Base-by-base conservation (phyloP, 2,888 invertebrate species). In the Embidobia sp. region DNA sequence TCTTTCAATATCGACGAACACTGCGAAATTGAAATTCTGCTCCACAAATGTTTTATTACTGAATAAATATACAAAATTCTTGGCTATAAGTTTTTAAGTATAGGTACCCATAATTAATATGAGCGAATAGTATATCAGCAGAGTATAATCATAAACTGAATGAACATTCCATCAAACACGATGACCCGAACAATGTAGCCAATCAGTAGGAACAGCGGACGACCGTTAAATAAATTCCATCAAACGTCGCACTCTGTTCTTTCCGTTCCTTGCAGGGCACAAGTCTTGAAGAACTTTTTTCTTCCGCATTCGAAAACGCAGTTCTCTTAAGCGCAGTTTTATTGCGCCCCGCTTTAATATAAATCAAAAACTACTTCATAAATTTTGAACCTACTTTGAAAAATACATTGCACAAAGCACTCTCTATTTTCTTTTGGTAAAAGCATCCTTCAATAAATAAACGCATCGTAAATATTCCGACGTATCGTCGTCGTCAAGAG, bases 371-470 rank as follows among this genome's bases (percentile, higher is more conserved):
- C 33, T 48, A 48, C 64, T 59, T 59, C 66, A 64, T 66, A 73
- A 64, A 74, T 59, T 37, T 73, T 42, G 31, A 66, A 59, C 18
- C 35, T 37, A 49, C 31, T 57, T 57, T 64, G 42, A 73, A 73
- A 73, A 57, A 73, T 64, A 73, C 42, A 73, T 73, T 40, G 27
- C 33, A 42, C 57, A 55, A 48, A 33, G 64, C 33, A 57, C 66
- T 51, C 51, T 44, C 35, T 29, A 73, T 59, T 66, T 73, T 73
- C 66, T 51, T 44, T 35, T 26, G 29, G 59, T 57, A 51, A 66
- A 73, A 73, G 73, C 66, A 51, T 51, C 37, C 31, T 33, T 73
- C 66, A 66, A 73, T 73, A 73, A 73, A 66, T 73, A 73, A 66
- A 66, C 46, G 49, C 51, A 73, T 44, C 66, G 44, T 57, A 59